phyloP scores from a whole-genome alignment of 2,888 invertebrate genomes.

The Allolobophora icterica region DNA sequence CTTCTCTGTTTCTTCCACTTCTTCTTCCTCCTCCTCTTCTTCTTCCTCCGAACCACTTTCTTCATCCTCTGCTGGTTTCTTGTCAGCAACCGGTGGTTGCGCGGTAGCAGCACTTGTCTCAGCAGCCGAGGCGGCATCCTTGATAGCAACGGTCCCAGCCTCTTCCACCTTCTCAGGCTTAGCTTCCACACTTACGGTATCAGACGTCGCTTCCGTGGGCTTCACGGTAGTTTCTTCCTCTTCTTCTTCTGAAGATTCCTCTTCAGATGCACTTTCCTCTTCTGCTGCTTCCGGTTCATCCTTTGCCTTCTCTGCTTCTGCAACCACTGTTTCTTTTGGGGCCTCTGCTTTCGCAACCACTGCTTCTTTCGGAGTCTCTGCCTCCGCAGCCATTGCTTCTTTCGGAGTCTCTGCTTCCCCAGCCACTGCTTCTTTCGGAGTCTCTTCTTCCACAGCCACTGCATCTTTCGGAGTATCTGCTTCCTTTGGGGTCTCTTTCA shows the following conservation, averaged over 20 bases:
- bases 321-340: background rate
- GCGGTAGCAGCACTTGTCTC: background rate
- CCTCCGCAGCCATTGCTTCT: background rate
- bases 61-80: background rate
- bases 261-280: conserved; percentile 14
- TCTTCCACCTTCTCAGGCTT: background rate
- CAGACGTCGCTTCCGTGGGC: background rate
- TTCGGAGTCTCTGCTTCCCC: background rate
- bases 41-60: background rate
- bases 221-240: background rate
- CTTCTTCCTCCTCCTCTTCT: background rate
- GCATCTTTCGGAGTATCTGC: background rate
- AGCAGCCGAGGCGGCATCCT: background rate
- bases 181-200: background rate
- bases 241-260: background rate
- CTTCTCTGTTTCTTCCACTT: background rate
- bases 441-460: background rate
- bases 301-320: background rate
- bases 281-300: background rate
- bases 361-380: background rate
- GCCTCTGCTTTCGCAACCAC: background rate
- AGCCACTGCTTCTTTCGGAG: background rate
- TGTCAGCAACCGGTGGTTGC: background rate
- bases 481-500: background rate
- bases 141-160: background rate